Base-by-base conservation (phyloP, 2,888 invertebrate species). In the Resseliella maxima region DNA sequence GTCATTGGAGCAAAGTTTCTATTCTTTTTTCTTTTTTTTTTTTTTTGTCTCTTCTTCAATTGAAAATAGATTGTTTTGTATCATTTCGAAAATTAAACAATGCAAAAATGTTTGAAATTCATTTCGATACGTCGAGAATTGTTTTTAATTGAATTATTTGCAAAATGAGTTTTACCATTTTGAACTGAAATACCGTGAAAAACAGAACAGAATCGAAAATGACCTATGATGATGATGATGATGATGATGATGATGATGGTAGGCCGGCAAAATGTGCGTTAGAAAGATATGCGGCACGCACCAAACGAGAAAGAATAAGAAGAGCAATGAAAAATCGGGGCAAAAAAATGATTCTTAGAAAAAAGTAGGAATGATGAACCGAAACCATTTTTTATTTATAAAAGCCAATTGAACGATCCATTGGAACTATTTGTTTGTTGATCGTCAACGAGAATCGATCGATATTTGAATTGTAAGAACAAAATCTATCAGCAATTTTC, bases 391-490 rank as follows among this genome's bases (percentile, higher is more conserved):
- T 8, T 18, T 18, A 38, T 24, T 38, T 83, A 83, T 83, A 83
- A 38, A 83, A 83, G 38, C 36, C 0, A n/a, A 6, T 83, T 5
- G 83, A n/a, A n/a, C 38, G 2, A 6, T 21, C 38, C 6, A 83
- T 6, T 38, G 38, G 38, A 83, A n/a, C n/a, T 38, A 83, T 83
- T 83, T 83, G 83, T 36, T 83, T 18, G 10, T 38, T 83, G 83
- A 83, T 83, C 83, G 83, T 83, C 38, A 83, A 83, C 83, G 10
- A 38, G 83, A 83, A 38, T 83, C 83, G 12, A 41, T n/a, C n/a
- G 81, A 83, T 83, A 38, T 83, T 10, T 31, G 31, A 72, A 35
- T 31, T 27, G 31, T 5, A 18, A 72, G 72, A 31, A 72, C 15
- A n/a, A n/a, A n/a, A n/a, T n/a, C n/a, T n/a, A n/a, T n/a, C n/a